phyloP scores from a whole-genome alignment of 2,113 vertebrate species.

The Rhynchomys soricoides region DNA sequence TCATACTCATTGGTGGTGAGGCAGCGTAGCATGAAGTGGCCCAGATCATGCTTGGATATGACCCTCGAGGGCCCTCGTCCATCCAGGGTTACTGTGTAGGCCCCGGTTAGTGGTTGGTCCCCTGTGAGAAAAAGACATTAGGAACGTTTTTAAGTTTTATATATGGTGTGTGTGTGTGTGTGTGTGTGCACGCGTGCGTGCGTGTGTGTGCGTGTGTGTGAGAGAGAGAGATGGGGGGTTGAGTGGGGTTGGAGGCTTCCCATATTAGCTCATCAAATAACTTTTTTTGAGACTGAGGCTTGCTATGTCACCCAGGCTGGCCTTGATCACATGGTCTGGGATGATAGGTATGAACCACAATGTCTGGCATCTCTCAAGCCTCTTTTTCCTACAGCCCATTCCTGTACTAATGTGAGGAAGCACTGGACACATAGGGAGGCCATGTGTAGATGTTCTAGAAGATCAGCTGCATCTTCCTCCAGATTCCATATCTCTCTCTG shows the following conservation, averaged over 20 bases:
- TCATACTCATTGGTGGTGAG: slow-evolving; percentile 90
- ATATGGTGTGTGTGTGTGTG: neutral
- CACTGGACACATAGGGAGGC: neutral
- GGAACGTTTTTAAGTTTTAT: neutral
- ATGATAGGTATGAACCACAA: neutral
- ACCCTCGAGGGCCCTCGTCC: slow-evolving; percentile 85
- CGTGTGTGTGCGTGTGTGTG: neutral
- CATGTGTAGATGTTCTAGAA: neutral
- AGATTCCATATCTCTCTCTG: rapidly evolving
- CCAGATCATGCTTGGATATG: slow-evolving; percentile 94
- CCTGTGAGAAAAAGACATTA: slow-evolving; percentile 77
- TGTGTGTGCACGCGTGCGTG: too few relatives aligned
- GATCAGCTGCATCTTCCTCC: neutral
- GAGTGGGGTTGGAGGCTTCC: too few relatives aligned
- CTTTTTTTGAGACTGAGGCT: neutral
- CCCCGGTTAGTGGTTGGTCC: slow-evolving; percentile 90
- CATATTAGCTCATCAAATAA: neutral
- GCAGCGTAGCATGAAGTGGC: slow-evolving; percentile 93
- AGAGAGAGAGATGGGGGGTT: too few relatives aligned
- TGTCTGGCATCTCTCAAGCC: neutral
- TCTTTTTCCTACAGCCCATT: neutral
- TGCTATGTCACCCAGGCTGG: neutral
- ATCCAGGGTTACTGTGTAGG: slow-evolving; percentile 86
- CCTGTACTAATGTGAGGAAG: neutral
- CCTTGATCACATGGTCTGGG: neutral